Evolutionary conservation across 2,797 vertebrate genomes (phyloP).

Genomic region (Trachurus trachurus): DNA sequence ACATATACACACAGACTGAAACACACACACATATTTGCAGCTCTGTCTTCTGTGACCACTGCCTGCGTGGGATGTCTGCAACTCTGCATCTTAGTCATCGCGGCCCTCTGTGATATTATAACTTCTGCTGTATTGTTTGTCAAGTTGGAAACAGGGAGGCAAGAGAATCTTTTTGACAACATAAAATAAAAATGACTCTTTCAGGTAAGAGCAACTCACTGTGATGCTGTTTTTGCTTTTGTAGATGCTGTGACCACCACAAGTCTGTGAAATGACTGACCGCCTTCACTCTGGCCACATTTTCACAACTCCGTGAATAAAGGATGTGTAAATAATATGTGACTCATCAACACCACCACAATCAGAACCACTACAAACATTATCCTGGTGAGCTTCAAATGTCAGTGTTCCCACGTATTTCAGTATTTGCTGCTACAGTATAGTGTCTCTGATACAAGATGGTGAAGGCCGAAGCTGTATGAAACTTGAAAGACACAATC

Average conservation of each 20-base stretch:
- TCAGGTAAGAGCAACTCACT: background rate
- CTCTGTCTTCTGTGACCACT: slow-evolving; percentile 46
- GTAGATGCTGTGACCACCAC: too few species aligned
- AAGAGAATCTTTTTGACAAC: background rate
- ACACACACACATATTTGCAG: slow-evolving; percentile 14
- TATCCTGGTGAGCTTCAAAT: background rate
- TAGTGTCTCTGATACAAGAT: too few species aligned
- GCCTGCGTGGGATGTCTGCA: slow-evolving; percentile 57
- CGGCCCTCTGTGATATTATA: slow-evolving; percentile 46
- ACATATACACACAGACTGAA: too few species aligned
- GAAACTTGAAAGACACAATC: background rate
- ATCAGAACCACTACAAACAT: background rate
- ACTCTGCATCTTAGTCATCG: slow-evolving; percentile 64
- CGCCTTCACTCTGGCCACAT: background rate
- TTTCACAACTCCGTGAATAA: background rate
- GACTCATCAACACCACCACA: background rate
- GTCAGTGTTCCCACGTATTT: background rate
- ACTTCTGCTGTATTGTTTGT: slow-evolving; percentile 42
- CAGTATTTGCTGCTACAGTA: background rate
- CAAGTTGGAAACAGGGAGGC: slow-evolving; percentile 16
- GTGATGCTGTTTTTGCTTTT: background rate
- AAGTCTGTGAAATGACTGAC: background rate
- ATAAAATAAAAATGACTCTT: background rate
- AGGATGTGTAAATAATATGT: background rate
- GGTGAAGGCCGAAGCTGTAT: too few species aligned